Percentiles rank a stretch among this genome's conserved stretches.
Conservation (phyloP, 2,888 invertebrate genomes). For the Acronicta leporina region DNA sequence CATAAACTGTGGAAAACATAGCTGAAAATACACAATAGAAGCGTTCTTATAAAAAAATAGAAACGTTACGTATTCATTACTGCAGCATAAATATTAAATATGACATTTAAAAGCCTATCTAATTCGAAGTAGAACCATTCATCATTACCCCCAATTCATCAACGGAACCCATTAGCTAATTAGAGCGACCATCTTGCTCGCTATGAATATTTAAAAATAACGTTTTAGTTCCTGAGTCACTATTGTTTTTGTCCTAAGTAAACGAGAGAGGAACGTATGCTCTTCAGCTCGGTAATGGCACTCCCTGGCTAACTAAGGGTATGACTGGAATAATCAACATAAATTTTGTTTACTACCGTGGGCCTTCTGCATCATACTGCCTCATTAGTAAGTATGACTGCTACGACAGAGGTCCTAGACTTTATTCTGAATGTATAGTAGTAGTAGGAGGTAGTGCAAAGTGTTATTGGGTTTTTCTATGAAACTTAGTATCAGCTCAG, state of each 20-base stretch:
- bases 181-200: conserved; percentile 23
- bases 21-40: no score
- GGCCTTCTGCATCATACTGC: no score
- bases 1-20: no score
- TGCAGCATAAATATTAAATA: not conserved
- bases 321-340: no score
- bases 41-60: not conserved
- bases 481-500: no score
- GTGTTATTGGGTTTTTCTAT: no score
- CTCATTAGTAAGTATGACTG: no score
- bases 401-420: no score
- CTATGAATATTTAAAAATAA: conserved; percentile 24
- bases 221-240: conserved; percentile 10
- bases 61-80: not conserved
- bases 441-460: no score
- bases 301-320: no score
- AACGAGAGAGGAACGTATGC: not conserved
- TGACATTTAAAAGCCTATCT: conserved; percentile 17
- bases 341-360: no score
- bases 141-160: conserved; percentile 41
- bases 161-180: conserved; percentile 47
- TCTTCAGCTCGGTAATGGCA: not conserved
- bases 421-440: no score
- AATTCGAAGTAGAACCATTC: conserved; percentile 28
- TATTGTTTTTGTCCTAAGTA: conserved; percentile 12